Base-by-base conservation (phyloP, 2,113 vertebrate genomes). In the Leuciscus idus region DNA sequence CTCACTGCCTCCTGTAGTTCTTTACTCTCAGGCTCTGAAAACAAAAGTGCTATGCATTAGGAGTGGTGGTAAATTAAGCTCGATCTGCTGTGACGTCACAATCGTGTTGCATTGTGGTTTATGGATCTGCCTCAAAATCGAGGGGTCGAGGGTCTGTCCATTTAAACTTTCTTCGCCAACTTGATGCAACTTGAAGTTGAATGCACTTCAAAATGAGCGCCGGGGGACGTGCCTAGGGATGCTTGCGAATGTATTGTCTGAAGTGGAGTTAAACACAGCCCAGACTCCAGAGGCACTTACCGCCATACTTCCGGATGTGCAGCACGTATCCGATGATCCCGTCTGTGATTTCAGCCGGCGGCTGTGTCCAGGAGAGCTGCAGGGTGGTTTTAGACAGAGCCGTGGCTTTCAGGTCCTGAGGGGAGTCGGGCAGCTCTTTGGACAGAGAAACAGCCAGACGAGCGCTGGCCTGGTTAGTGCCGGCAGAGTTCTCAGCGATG, bases 391-490 rank as follows among this genome's bases (percentile, higher is more conserved):
- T 50, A 78, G 94, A 95, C n/a, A 95, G 86, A n/a, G 93, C 70
- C 0, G 15, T 39, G 0, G 90, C 93, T 11, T 0, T 72, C 39
- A 95, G 92, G 12, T 90, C 91, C 2, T 70, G 64, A 0, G 94
- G 95, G 28, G 92, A 62, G 9, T 92, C 89, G 0, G 91, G 92
- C 15, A 93, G 91, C 46, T 94, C 93, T 7, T 89, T 88, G 30
- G 92, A 89, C 26, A 92, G 87, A 23, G 88, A 91, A 79, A 96
- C 89, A 4, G 95, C 95, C 7, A 95, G 92, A 0, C 88, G 88
- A 21, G 93, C 95, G 1, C 95, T 95, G 87, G 95, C 96, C 92
- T 96, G 95, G 90, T 92, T 95, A 72, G 94, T 95, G 26, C 95
- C 95, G 0, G 91, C 92, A 0, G 92, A 94, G 91, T 95, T 95